Conservation (phyloP, 2,888 invertebrate species). For the Tillus elongatus region DNA sequence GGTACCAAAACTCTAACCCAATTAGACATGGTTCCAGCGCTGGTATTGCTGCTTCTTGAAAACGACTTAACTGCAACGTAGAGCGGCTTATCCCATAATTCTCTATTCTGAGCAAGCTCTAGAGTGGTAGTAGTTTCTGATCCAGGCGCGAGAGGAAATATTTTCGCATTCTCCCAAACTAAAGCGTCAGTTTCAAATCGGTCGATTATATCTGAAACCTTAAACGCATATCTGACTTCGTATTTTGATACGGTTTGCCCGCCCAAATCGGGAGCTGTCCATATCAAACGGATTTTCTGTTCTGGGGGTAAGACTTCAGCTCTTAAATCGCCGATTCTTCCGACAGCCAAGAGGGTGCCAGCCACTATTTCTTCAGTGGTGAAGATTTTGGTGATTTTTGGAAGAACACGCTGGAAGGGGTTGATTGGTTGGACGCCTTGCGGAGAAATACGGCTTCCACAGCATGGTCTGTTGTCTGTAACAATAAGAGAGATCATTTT, state of each 20-base stretch:
- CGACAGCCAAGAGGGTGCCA: conserved; percentile 37
- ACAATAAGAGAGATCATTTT: conserved; percentile 16
- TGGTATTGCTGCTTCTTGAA: conserved; percentile 35
- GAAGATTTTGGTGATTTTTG: conserved; percentile 43
- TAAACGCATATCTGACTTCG: conserved; percentile 44
- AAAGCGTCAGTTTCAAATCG: conserved; percentile 42
- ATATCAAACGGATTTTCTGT: conserved; percentile 45
- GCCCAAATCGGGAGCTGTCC: conserved; percentile 54
- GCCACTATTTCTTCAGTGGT: conserved; percentile 36
- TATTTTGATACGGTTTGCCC: conserved; percentile 45
- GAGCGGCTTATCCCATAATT: conserved; percentile 43
- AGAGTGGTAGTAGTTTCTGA: conserved; percentile 45
- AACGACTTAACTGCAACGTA: conserved; percentile 48
- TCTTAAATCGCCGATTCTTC: conserved; percentile 48
- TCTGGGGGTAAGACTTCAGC: conserved; percentile 42
- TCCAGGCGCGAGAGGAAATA: conserved; percentile 45
- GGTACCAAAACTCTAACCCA: conserved; percentile 46
- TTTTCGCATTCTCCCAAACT: conserved; percentile 41
- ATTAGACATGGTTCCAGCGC: conserved; percentile 46
- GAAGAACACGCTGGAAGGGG: conserved; percentile 46
- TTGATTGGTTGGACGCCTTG: conserved; percentile 43
- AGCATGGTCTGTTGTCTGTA: conserved; percentile 43
- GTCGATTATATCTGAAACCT: conserved; percentile 42
- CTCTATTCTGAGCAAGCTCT: conserved; percentile 42
- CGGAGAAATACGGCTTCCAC: conserved; percentile 45